Evolutionary conservation across 2,888 invertebrate species (phyloP).

Genomic region (Craniophora ligustri): DNA sequence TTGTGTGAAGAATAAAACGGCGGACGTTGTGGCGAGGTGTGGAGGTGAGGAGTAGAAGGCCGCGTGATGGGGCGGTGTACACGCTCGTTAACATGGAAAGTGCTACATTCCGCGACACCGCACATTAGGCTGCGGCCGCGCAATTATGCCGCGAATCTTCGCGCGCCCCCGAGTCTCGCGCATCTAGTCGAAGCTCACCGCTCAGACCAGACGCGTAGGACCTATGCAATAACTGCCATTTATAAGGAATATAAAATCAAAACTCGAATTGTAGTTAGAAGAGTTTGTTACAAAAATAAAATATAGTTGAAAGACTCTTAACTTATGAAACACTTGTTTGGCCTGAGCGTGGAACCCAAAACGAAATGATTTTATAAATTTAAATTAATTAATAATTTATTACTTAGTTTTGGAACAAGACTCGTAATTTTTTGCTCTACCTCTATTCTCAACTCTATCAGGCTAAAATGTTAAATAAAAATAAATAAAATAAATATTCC

Average conservation of each 20-base stretch:
- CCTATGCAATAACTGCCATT: conserved; percentile 24
- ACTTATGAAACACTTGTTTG: no score
- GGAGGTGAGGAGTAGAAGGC: conserved; percentile 53
- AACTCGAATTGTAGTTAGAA: not conserved
- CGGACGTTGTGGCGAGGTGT: conserved; percentile 75
- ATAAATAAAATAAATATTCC: no score
- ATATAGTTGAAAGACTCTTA: no score
- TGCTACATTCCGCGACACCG: conserved; percentile 79
- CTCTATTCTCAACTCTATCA: no score
- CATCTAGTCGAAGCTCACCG: conserved; percentile 43
- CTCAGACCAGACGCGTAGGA: conserved; percentile 32
- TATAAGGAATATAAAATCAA: not conserved
- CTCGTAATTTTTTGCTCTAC: no score
- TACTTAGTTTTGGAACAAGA: no score
- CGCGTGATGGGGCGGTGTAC: conserved; percentile 66
- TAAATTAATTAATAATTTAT: no score
- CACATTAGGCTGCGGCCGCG: conserved; percentile 76
- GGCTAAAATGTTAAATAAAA: no score
- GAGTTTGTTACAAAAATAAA: no score
- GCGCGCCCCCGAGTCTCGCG: conserved; percentile 46
- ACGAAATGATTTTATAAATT: no score
- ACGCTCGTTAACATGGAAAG: conserved; percentile 80
- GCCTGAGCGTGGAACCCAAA: no score
- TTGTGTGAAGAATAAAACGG: conserved; percentile 70
- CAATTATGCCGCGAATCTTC: conserved; percentile 71